Evolutionary conservation across 2,797 vertebrate species (phyloP).

Genomic region (Avahi laniger): DNA sequence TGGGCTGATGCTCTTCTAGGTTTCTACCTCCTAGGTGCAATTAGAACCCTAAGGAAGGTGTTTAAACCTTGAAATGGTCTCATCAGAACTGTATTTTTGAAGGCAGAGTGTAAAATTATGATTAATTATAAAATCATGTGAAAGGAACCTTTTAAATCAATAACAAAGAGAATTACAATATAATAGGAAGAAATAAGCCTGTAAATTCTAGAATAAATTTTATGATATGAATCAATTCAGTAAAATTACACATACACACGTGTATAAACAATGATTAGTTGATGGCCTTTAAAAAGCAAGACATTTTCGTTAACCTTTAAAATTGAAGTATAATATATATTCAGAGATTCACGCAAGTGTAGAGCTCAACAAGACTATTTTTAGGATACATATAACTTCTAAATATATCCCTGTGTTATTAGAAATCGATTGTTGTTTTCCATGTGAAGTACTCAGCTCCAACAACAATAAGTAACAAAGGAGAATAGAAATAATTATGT

Average conservation of each 20-base stretch:
- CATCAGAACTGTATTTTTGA: neutral
- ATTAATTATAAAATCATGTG: neutral
- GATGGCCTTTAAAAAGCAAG: neutral
- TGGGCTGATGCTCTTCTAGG: neutral
- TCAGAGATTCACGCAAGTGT: neutral
- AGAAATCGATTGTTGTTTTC: neutral
- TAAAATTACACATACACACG: neutral
- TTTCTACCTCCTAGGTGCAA: neutral
- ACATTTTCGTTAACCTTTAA: neutral
- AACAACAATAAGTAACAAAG: neutral
- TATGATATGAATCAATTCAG: neutral
- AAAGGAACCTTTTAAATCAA: neutral
- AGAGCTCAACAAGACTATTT: neutral
- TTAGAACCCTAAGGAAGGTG: neutral
- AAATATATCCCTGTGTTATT: neutral
- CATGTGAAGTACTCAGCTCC: neutral
- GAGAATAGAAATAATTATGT: conserved; percentile 52
- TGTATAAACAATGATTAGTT: neutral
- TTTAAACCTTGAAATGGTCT: neutral
- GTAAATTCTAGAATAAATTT: neutral
- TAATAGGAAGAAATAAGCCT: neutral
- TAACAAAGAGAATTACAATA: neutral
- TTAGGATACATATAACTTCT: neutral
- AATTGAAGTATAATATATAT: neutral
- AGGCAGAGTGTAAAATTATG: neutral